A percentile compares a stretch with the other conserved stretches of the same genome.
These are phyloP conservation scores for Petrolisthes manimaculis DNA, from an alignment of 2,888 invertebrate species.

Conservation along the genomic window DNA sequence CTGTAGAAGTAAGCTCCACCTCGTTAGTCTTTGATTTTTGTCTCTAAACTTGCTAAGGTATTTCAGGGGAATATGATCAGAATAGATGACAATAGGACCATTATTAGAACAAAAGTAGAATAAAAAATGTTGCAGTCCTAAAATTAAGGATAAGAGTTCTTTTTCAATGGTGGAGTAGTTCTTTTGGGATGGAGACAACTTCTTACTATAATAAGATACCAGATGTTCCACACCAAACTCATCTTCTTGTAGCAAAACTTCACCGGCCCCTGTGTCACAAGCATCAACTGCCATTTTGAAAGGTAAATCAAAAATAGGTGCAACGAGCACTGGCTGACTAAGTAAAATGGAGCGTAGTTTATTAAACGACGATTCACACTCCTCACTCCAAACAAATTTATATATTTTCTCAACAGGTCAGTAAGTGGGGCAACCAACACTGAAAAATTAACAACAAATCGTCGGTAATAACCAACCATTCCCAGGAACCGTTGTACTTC, in stretches of 20 bases:
- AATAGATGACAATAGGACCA: too few species aligned
- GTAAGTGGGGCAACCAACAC: background rate
- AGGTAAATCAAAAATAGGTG: background rate
- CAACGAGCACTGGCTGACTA: background rate
- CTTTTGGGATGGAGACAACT: background rate
- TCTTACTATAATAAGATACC: background rate
- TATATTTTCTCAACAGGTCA: background rate
- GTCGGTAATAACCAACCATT: background rate
- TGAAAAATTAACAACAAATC: background rate
- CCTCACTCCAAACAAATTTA: background rate
- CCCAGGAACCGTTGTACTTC: background rate
- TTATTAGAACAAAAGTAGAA: too few species aligned
- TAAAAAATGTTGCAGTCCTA: background rate
- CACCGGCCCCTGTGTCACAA: background rate
- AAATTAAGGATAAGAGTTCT: background rate
- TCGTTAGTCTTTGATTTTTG: too few species aligned
- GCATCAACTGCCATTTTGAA: slow-evolving; percentile 13
- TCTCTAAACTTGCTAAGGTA: too few species aligned
- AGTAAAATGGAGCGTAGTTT: background rate
- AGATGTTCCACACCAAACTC: background rate
- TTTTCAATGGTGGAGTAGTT: background rate
- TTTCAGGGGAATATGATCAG: too few species aligned
- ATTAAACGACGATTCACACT: background rate
- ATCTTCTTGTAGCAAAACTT: background rate
- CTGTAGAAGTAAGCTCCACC: background rate